phyloP scores from a whole-genome alignment of 2,797 vertebrate genomes.

The Helicolenus hilgendorfi region DNA sequence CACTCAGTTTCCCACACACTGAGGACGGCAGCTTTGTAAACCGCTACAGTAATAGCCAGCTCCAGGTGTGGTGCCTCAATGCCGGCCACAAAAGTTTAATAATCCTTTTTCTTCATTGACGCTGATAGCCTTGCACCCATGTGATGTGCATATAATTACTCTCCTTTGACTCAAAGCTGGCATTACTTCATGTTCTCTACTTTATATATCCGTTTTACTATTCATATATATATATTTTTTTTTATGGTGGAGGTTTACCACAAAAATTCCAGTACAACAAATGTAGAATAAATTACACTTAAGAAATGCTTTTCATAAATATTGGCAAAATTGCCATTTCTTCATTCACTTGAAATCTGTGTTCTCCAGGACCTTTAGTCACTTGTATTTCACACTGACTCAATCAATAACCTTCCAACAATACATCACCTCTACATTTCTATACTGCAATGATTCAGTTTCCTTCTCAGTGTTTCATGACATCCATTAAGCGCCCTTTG shows the following conservation, averaged over 20 bases:
- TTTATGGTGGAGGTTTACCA: not conserved
- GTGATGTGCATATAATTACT: not conserved
- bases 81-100: not conserved
- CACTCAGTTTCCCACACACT: not conserved
- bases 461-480: constrained; percentile 37
- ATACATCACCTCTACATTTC: constrained; percentile 36
- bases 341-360: constrained; percentile 7
- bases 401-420: constrained; percentile 39
- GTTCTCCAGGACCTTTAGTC: constrained; percentile 1
- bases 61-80: constrained; percentile 3
- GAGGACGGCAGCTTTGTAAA: not conserved
- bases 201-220: not conserved
- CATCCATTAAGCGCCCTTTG: constrained; percentile 55
- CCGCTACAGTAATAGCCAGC: not conserved
- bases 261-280: not conserved
- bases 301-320: constrained; percentile 5
- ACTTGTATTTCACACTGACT: constrained; percentile 24
- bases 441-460: constrained; percentile 36
- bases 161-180: not conserved
- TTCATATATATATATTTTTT: not conserved
- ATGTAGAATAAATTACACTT: not conserved
- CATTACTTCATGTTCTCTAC: not conserved
- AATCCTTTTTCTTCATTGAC: not conserved
- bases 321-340: not conserved
- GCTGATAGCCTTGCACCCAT: not conserved